Conservation (phyloP, 2,113 vertebrate genomes). For the Henicopernis longicauda region DNA sequence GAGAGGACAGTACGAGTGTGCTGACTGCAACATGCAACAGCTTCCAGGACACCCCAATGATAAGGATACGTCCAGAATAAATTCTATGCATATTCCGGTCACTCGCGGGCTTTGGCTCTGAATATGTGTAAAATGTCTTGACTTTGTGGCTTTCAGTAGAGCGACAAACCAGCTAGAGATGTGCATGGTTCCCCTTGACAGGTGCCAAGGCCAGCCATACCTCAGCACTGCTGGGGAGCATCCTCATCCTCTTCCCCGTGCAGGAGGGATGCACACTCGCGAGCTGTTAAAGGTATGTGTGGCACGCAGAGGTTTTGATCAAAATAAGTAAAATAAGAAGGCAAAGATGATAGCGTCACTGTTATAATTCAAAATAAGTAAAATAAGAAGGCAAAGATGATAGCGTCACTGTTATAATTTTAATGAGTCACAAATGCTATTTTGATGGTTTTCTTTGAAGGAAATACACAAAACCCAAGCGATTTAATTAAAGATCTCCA, state of each 20-base stretch:
- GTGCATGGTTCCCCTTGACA: not conserved
- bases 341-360: not conserved
- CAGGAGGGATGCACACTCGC: not conserved
- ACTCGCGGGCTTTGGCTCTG: not conserved
- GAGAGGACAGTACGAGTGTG: not conserved
- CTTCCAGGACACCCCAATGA: not conserved
- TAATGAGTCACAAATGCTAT: conserved; percentile 73
- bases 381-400: not conserved
- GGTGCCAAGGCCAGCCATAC: not conserved
- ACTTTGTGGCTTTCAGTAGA: not conserved
- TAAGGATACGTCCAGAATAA: not conserved
- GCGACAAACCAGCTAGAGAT: not conserved
- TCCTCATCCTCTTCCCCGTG: not conserved
- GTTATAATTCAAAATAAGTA: not conserved
- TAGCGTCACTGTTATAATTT: not conserved
- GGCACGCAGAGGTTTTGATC: not conserved
- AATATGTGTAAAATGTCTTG: not conserved
- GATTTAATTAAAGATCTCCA: conserved; percentile 68
- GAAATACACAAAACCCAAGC: conserved; percentile 45
- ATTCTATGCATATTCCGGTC: not conserved
- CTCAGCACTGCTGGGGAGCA: not conserved
- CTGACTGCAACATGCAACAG: not conserved
- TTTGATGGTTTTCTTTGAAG: conserved; percentile 69
- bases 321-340: not conserved
- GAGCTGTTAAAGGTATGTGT: not conserved